Conservation (phyloP, 1,140 invertebrate genomes). For the Drosophila rhopaloa region DNA sequence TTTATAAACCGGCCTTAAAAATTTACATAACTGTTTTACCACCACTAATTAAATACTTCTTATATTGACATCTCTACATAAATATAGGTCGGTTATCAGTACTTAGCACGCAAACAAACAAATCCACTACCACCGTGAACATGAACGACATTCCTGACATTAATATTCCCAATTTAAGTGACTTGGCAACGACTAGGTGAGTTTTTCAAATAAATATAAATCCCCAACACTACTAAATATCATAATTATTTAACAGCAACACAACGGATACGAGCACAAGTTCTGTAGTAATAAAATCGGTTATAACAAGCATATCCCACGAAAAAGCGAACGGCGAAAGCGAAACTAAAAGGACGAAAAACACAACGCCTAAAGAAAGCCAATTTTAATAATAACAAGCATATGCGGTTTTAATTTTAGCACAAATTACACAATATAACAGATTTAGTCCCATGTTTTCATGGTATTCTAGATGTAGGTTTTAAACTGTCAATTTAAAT, state of each 20-base stretch:
- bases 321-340: slow-evolving; percentile 81
- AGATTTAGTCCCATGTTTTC: background rate
- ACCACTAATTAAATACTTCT: background rate
- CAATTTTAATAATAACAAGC: slow-evolving; percentile 61
- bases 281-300: slow-evolving; percentile 83
- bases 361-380: slow-evolving; percentile 76
- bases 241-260: slow-evolving; percentile 54
- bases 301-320: slow-evolving; percentile 83
- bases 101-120: slow-evolving; percentile 83
- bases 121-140: slow-evolving; percentile 72
- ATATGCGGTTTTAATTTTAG: background rate
- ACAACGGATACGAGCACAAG: slow-evolving; percentile 79
- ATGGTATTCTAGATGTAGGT: background rate
- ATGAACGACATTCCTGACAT: slow-evolving; percentile 79
- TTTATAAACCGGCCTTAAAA: slow-evolving; percentile 19
- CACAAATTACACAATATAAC: slow-evolving; percentile 1
- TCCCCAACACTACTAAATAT: background rate
- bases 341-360: slow-evolving; percentile 67
- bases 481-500: background rate
- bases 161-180: slow-evolving; percentile 74
- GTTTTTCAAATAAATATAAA: background rate
- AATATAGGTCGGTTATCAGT: slow-evolving; percentile 81
- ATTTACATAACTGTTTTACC: slow-evolving; percentile 29
- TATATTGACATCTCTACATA: slow-evolving; percentile 2
- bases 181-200: slow-evolving; percentile 74